These are phyloP conservation scores for Oriolus oriolus DNA, from an alignment of 2,113 vertebrate species.

Conservation along the genomic window DNA sequence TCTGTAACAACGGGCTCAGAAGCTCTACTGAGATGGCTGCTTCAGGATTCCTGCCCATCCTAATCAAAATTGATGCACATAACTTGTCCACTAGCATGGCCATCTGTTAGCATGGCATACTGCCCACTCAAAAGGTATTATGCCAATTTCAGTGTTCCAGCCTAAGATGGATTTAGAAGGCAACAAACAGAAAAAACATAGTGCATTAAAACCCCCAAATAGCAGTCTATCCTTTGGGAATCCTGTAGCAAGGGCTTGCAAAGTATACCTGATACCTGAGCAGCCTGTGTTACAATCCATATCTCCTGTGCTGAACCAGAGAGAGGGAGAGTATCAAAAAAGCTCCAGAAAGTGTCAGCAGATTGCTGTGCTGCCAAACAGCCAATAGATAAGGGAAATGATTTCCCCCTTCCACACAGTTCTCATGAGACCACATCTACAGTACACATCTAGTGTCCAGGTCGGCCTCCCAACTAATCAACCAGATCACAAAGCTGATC, in stretches of 20 bases:
- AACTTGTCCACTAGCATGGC: conserved; percentile 1
- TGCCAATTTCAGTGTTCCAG: background rate
- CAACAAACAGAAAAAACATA: background rate
- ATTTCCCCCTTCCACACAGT: background rate
- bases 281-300: background rate
- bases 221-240: background rate
- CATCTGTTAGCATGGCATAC: conserved; percentile 29
- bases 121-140: conserved; percentile 12
- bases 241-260: background rate
- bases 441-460: background rate
- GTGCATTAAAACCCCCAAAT: background rate
- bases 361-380: background rate
- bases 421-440: background rate
- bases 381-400: background rate
- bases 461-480: background rate
- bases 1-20: background rate
- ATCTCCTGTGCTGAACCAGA: background rate
- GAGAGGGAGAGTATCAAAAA: background rate
- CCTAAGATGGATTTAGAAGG: conserved; percentile 20
- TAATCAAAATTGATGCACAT: conserved; percentile 45
- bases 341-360: background rate
- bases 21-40: background rate
- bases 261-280: background rate
- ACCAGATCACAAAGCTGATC: background rate
- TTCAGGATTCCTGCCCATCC: conserved; percentile 22